These are phyloP conservation scores for Microctonus hyperodae DNA, from an alignment of 2,888 invertebrate species.

Conservation along the genomic window DNA sequence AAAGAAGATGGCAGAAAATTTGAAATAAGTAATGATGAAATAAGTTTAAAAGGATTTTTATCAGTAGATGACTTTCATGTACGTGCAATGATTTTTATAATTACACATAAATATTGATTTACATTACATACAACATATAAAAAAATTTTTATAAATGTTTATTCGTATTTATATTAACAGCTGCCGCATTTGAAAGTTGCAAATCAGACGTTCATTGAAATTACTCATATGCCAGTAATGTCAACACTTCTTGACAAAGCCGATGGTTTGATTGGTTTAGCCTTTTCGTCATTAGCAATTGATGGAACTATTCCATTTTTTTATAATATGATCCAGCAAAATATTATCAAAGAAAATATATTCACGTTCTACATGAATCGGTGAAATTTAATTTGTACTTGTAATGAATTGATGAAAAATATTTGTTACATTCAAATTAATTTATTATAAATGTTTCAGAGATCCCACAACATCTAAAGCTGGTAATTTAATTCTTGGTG, in stretches of 20 bases:
- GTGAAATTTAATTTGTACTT: slow-evolving; percentile 56
- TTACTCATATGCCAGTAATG: slow-evolving; percentile 69
- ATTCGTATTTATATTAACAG: slow-evolving; percentile 54
- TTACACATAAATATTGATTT: too few species aligned
- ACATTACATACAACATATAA: neutral
- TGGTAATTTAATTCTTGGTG: slow-evolving; percentile 70
- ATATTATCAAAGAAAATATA: slow-evolving; percentile 64
- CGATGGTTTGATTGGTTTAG: slow-evolving; percentile 77
- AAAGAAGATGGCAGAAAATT: slow-evolving; percentile 69
- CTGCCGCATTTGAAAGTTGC: slow-evolving; percentile 67
- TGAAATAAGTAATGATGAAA: slow-evolving; percentile 63
- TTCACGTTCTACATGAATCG: slow-evolving; percentile 78
- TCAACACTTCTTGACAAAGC: slow-evolving; percentile 73
- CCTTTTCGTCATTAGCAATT: slow-evolving; percentile 64
- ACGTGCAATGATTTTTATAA: slow-evolving; percentile 51
- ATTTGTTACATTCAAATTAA: too few species aligned
- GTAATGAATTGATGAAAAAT: neutral
- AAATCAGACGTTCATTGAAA: slow-evolving; percentile 76
- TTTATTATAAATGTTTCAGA: slow-evolving; percentile 61
- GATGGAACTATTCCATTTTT: slow-evolving; percentile 71
- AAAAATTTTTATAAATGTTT: neutral
- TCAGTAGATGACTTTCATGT: slow-evolving; percentile 72
- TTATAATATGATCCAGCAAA: slow-evolving; percentile 70
- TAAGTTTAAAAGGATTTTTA: slow-evolving; percentile 71
- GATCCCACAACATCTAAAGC: slow-evolving; percentile 67